These are phyloP conservation scores for Falcaria lacertinaria DNA, from an alignment of 2,888 invertebrate genomes.

Conservation along the genomic window DNA sequence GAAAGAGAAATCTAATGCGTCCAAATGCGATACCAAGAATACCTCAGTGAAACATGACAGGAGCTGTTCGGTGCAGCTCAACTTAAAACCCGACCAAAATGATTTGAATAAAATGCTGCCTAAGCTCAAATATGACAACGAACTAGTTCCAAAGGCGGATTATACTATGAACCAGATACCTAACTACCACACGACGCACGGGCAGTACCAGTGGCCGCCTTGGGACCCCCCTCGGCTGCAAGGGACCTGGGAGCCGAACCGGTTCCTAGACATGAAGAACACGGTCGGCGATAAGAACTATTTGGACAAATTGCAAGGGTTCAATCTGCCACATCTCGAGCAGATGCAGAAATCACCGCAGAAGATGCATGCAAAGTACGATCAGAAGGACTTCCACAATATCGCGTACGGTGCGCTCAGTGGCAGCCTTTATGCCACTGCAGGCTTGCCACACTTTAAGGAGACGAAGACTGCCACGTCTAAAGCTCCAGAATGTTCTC, in stretches of 20 bases:
- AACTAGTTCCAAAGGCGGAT: slow-evolving; percentile 79
- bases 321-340: slow-evolving; percentile 80
- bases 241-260: slow-evolving; percentile 75
- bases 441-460: slow-evolving; percentile 65
- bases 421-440: slow-evolving; percentile 59
- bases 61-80: slow-evolving; percentile 54
- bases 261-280: slow-evolving; percentile 71
- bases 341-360: slow-evolving; percentile 81
- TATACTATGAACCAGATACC: slow-evolving; percentile 83
- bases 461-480: slow-evolving; percentile 60
- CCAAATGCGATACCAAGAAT: slow-evolving; percentile 60
- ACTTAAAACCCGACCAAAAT: slow-evolving; percentile 63
- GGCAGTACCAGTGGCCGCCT: slow-evolving; percentile 83
- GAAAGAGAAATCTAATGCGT: slow-evolving; percentile 66
- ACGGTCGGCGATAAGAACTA: slow-evolving; percentile 77
- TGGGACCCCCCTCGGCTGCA: slow-evolving; percentile 77
- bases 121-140: slow-evolving; percentile 75
- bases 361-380: slow-evolving; percentile 74
- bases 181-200: slow-evolving; percentile 82
- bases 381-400: slow-evolving; percentile 72
- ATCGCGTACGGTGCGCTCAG: slow-evolving; percentile 68
- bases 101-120: slow-evolving; percentile 78
- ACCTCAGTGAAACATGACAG: slow-evolving; percentile 68
- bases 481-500: slow-evolving; percentile 59
- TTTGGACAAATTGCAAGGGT: slow-evolving; percentile 80